A percentile compares a stretch with the other conserved stretches of the same genome.
These are phyloP conservation scores for Falco biarmicus DNA, from an alignment of 2,797 vertebrate genomes.

Conservation along the genomic window DNA sequence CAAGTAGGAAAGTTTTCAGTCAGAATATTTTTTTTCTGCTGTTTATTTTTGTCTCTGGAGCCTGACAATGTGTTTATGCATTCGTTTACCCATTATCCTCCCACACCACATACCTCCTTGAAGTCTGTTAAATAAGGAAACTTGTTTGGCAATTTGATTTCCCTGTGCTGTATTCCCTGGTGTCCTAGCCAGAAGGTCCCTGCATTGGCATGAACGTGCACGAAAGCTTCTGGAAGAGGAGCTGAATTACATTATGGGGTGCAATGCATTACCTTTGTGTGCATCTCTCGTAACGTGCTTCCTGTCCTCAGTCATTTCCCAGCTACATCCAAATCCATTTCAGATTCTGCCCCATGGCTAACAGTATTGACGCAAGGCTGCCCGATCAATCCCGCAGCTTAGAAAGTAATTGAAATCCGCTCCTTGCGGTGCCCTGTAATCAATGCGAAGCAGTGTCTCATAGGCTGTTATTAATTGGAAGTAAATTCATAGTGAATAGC, in stretches of 20 bases:
- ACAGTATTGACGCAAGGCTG: background rate
- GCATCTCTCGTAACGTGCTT: background rate
- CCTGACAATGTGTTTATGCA: background rate
- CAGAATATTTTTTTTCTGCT: background rate
- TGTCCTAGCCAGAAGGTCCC: background rate
- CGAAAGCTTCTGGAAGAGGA: background rate
- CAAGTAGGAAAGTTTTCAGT: slow-evolving; percentile 9
- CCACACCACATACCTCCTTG: background rate
- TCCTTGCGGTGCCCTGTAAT: background rate
- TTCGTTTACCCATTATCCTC: slow-evolving; percentile 28
- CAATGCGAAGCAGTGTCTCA: background rate
- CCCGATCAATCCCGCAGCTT: background rate
- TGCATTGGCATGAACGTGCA: background rate
- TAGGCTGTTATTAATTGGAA: slow-evolving; percentile 27
- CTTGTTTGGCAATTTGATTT: background rate
- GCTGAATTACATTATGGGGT: background rate
- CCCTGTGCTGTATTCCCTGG: background rate
- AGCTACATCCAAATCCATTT: background rate
- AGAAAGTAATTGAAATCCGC: slow-evolving; percentile 31
- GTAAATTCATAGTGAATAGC: background rate
- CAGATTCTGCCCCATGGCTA: background rate
- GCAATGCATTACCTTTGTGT: background rate
- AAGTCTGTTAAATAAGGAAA: slow-evolving; percentile 16
- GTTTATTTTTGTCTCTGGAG: slow-evolving; percentile 31
- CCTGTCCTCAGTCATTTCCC: background rate